Evolutionary conservation across 37 sponge, comb jelly and placozoan species (phyloP), one percentile per base, ranked within the genome.

Genomic region (Dysidea cf. avara): DNA sequence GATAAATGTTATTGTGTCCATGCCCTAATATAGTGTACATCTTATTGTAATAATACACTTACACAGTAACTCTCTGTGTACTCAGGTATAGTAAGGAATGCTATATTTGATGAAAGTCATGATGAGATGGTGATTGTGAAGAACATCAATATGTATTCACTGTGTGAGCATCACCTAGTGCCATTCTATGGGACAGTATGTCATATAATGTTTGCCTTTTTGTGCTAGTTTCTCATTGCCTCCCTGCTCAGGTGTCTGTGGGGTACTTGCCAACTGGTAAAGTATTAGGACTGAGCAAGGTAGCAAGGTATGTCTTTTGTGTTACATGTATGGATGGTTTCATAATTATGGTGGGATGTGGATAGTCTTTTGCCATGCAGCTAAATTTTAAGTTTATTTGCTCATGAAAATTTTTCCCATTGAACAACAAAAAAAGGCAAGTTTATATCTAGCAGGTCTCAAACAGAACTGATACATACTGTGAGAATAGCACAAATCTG

Each of bases 81-180:
- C 25, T 28, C 76, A 94, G 94, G 71, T 68, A 86, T 92, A 24
- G 86, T 98, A 17, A 72, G 84, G 13, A 76, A 88, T 31, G 99
- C 87, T 24, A 51, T 89, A 28, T 98, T 98, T 76, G 71, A 88
- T 34, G 96, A 87, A 68, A 85, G 94, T 33, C 86, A 95, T 49
- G 81, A 88, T 69, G 84, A 95, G 31, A 98, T 98, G 99, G 96
- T 98, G 31, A 91, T 89, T 12, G 92, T 94, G 21, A 85, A 66
- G 30, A 93, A 92, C 71, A 95, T 98, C 37, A 92, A 98, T 64
- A 69, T 98, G 43, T 95, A 85, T 74, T 95, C 96, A 13, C 73
- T 98, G 62, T 98, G 99, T 76, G 99, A 98, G 40, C 99, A 98
- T 64, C 99, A 98, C 48, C 68, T 98, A 60, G 96, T 98, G 7